phyloP scores from a whole-genome alignment of 2,113 vertebrate species.

The Pica pica region DNA sequence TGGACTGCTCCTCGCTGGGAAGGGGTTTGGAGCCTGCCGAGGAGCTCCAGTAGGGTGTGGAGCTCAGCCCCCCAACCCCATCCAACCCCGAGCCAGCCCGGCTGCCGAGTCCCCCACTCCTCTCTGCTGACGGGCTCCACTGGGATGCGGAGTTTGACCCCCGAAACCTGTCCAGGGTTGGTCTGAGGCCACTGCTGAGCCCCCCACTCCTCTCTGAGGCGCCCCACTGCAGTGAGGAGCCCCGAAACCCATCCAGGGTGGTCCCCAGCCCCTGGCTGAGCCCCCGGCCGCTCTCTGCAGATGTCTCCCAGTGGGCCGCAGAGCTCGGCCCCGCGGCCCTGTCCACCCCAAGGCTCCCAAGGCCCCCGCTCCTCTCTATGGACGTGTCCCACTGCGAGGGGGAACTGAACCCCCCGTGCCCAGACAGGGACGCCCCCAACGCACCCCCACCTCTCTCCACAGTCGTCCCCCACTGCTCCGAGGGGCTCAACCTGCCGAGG shows the following conservation, averaged over 20 bases:
- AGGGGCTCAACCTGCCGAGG: not conserved
- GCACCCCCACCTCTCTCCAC: not conserved
- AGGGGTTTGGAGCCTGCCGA: not conserved
- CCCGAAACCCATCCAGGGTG: not conserved
- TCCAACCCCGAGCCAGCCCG: not conserved
- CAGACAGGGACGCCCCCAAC: not conserved
- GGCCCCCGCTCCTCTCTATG: not conserved
- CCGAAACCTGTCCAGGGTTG: not conserved
- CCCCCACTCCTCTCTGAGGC: not conserved
- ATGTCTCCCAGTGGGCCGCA: rapidly evolving
- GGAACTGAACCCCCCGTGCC: not conserved
- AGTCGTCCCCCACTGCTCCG: not conserved
- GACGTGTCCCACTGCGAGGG: not conserved
- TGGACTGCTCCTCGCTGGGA: not conserved
- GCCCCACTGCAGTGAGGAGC: not conserved
- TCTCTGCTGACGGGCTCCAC: not conserved
- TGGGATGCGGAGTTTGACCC: not conserved
- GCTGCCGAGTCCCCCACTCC: not conserved
- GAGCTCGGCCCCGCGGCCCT: not conserved
- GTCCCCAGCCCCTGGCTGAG: not conserved
- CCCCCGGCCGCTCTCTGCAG: not conserved
- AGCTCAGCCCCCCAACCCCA: not conserved
- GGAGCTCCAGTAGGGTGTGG: not conserved
- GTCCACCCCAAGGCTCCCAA: not conserved
- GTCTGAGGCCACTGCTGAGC: not conserved